phyloP scores from a whole-genome alignment of 2,797 vertebrate genomes.

The Macropus fuliginosus region DNA sequence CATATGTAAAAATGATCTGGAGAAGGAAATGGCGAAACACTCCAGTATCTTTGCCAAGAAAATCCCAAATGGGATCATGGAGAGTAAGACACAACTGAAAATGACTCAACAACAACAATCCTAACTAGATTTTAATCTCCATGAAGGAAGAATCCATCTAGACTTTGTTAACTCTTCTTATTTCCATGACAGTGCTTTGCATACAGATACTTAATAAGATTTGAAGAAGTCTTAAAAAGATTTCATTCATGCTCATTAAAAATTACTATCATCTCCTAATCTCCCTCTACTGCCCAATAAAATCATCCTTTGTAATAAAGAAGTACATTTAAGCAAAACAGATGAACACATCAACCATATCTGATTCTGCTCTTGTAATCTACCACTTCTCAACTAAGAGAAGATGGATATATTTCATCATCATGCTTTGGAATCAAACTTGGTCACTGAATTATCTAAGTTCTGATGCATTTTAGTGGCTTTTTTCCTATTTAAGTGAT shows the following conservation, averaged over 20 bases:
- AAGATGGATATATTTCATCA: background rate
- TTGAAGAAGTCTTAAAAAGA: background rate
- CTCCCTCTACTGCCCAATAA: background rate
- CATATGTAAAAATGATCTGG: no score
- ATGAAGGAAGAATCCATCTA: background rate
- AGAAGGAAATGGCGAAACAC: background rate
- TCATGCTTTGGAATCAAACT: background rate
- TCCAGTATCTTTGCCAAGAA: background rate
- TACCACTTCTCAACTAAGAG: background rate
- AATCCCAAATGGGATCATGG: no score
- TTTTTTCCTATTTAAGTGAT: background rate
- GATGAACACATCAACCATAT: background rate
- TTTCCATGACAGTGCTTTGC: background rate
- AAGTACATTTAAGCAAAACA: background rate
- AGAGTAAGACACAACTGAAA: no score
- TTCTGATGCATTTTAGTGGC: background rate
- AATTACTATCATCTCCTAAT: background rate
- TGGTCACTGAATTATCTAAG: background rate
- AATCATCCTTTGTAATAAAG: background rate
- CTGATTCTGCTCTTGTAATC: background rate
- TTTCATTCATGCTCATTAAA: background rate
- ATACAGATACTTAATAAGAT: background rate
- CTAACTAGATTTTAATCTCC: background rate
- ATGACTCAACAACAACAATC: background rate
- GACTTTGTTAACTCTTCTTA: background rate